Base-by-base conservation (phyloP, 2,113 vertebrate genomes). In the Archilochus colubris region DNA sequence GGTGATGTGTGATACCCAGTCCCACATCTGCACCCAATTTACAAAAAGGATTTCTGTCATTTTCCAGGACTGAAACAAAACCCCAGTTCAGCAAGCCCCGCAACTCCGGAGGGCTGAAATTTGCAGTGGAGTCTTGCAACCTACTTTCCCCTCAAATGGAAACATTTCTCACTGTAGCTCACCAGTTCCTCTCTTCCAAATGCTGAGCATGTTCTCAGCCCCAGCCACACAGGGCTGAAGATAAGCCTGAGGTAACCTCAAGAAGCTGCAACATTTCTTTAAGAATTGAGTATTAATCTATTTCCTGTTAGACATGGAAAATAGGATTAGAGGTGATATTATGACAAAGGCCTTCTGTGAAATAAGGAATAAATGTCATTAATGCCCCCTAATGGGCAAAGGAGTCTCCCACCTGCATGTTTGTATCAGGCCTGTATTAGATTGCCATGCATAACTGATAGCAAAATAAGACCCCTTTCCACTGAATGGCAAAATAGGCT, bases 11-110 rank as follows among this genome's bases (percentile, higher is more conserved):
- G 44, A 91, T 83, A 86, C 54, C 53, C 61, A 83, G 44, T 36
- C 40, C 73, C 62, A 88, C 91, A 95, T 94, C 96, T 97, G 94
- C 69, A 84, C 61, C 73, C 19, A 86, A 96, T 95, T 96, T 95
- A 40, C 73, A 84, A 80, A 86, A 91, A 75, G 31, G 53, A 96
- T 96, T 95, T 90, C 64, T 95, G 79, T 81, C 82, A 78, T 97
- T 95, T 96, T 95, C 88, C 1, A 0, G 51, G 36, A 53, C 54
- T 93, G 88, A 94, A 95, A 93, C 57, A 96, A 96, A 85, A 86
- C 68, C 54, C 72, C 2, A 10, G 57, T 91, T 88, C 89, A 80
- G 46, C 46, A 80, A 91, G 33, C 23, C 50, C 63, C 44, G 48
- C 64, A 46, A 21, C 28, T 82, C 61, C 55, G 28, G 14, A 84